Percentiles rank a stretch among this genome's conserved stretches.
These are phyloP conservation scores for Arion vulgaris DNA, from an alignment of 1,140 invertebrate species.

Conservation along the genomic window DNA sequence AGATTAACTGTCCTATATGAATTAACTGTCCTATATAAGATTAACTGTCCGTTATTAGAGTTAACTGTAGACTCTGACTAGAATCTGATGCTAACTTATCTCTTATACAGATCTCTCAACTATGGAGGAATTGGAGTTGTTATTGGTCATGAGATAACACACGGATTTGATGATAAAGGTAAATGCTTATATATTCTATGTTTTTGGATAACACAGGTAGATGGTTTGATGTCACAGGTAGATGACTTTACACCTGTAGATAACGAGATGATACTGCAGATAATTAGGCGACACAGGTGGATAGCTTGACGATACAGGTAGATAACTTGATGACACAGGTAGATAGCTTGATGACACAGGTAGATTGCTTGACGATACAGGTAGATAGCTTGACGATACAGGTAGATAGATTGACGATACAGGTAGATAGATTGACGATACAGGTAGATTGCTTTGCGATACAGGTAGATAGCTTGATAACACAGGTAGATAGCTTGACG, in stretches of 20 bases:
- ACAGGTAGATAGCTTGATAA: slow-evolving; percentile 8
- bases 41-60: too few relatives aligned
- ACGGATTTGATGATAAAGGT: slow-evolving; percentile 77
- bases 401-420: slow-evolving; percentile 8
- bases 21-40: too few relatives aligned
- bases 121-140: slow-evolving; percentile 79
- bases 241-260: too few relatives aligned
- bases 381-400: not conserved
- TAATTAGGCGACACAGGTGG: too few relatives aligned
- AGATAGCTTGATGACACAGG: slow-evolving; percentile 1
- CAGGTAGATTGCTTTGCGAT: not conserved
- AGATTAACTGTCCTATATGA: too few relatives aligned
- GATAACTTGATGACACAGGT: not conserved
- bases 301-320: not conserved
- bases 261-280: too few relatives aligned
- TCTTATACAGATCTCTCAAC: slow-evolving; percentile 75
- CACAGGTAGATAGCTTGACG: slow-evolving; percentile 5
- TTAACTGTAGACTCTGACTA: too few relatives aligned
- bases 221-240: too few relatives aligned
- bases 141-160: slow-evolving; percentile 79
- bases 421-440: not conserved
- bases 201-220: too few relatives aligned
- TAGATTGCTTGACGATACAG: not conserved
- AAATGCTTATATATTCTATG: too few relatives aligned
- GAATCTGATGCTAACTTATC: not conserved